A percentile compares a stretch with the other conserved stretches of the same genome.
phyloP scores from a whole-genome alignment of 2,888 invertebrate species.

The Protula sp. region DNA sequence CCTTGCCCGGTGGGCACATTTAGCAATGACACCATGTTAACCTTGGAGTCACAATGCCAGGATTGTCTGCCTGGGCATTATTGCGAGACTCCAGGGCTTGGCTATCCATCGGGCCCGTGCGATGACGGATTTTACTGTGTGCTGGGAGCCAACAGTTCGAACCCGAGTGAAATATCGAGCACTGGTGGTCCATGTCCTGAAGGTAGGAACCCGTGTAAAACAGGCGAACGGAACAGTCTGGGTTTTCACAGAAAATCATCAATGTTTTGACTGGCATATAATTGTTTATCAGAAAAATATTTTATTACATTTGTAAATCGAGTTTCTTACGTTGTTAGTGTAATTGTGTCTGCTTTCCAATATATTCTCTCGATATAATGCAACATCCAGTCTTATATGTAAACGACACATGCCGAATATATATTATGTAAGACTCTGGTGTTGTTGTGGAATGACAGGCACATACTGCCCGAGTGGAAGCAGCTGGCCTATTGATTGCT shows the following conservation, averaged over 20 bases:
- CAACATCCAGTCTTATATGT: no score
- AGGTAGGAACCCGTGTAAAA: constrained; percentile 28
- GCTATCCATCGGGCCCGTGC: constrained; percentile 37
- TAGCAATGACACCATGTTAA: constrained; percentile 35
- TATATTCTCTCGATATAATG: no score
- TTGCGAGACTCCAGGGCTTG: constrained; percentile 40
- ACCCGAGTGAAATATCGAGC: constrained; percentile 27
- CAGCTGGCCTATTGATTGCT: constrained; percentile 32
- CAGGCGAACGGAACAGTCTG: no score
- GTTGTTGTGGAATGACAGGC: no score
- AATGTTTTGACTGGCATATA: no score
- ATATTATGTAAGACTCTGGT: no score
- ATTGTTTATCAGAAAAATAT: no score
- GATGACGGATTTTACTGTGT: constrained; percentile 42
- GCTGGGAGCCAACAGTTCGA: constrained; percentile 35
- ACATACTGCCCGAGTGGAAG: constrained; percentile 40
- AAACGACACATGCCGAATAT: no score
- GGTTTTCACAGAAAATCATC: no score
- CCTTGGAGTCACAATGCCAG: constrained; percentile 30
- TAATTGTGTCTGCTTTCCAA: no score
- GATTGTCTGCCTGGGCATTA: constrained; percentile 40
- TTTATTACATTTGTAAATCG: no score
- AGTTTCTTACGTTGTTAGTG: no score
- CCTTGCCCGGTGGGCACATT: constrained; percentile 46
- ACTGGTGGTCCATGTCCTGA: constrained; percentile 45